A percentile compares a stretch with the other conserved stretches of the same genome.
Conservation (phyloP, 1,140 invertebrate species). For the Nautilus pompilius region DNA sequence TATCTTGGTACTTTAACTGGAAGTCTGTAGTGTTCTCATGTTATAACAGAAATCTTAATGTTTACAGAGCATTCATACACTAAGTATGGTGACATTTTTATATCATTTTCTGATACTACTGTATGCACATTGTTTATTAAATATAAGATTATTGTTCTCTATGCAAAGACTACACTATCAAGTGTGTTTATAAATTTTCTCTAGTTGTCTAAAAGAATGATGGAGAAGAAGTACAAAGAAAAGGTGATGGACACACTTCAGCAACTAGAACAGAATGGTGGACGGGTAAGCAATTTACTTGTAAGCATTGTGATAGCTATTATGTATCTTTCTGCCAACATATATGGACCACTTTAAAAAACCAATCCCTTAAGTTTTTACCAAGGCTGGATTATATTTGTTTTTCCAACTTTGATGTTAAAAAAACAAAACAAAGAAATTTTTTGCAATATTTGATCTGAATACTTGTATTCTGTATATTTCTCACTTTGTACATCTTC, state of each 20-base stretch:
- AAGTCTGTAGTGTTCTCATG: too few species aligned
- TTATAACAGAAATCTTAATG: too few species aligned
- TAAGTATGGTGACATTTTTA: too few species aligned
- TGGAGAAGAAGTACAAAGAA: slow-evolving; percentile 49
- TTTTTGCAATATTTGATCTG: neutral
- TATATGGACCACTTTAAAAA: neutral
- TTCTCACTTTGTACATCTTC: too few species aligned
- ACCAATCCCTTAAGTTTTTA: too few species aligned
- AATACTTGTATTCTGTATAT: too few species aligned
- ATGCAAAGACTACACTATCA: too few species aligned
- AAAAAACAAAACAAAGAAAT: neutral
- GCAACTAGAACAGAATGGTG: slow-evolving; percentile 50
- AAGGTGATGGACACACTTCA: slow-evolving; percentile 48
- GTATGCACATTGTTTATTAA: too few species aligned
- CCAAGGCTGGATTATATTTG: neutral
- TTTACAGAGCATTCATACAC: too few species aligned
- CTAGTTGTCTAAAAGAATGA: slow-evolving; percentile 49
- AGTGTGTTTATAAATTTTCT: slow-evolving; percentile 6
- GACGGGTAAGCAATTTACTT: slow-evolving; percentile 32
- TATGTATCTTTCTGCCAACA: neutral
- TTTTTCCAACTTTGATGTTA: neutral
- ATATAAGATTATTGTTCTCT: too few species aligned
- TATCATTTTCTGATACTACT: too few species aligned
- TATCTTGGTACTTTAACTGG: too few species aligned
- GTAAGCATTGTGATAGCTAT: slow-evolving; percentile 1